These are phyloP conservation scores for Hoplias malabaricus DNA, from an alignment of 2,113 vertebrate genomes.

Conservation along the genomic window DNA sequence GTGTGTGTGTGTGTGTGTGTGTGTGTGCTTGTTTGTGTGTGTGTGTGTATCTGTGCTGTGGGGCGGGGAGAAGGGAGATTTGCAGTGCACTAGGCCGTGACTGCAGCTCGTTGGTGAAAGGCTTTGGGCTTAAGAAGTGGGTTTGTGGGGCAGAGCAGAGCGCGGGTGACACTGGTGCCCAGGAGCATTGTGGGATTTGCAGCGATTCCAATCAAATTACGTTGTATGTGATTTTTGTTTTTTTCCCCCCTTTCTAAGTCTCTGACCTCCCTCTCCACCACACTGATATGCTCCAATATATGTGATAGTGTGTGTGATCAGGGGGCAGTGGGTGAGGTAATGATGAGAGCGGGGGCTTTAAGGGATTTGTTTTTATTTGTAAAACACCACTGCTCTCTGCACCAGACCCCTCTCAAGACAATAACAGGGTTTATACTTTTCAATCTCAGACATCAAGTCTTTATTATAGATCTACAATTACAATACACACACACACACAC, in stretches of 20 bases:
- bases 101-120: conserved; percentile 57
- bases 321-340: not conserved
- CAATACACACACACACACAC: not conserved
- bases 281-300: not conserved
- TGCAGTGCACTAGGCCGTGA: conserved; percentile 43
- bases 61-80: conserved; percentile 49
- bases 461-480: not conserved
- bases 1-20: too few relatives aligned
- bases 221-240: not conserved
- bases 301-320: not conserved
- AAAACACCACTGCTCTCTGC: not conserved
- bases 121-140: conserved; percentile 76
- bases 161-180: conserved; percentile 61
- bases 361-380: not conserved
- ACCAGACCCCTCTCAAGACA: not conserved
- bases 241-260: conserved; percentile 26
- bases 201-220: conserved; percentile 68
- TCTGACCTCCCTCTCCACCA: not conserved
- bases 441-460: not conserved
- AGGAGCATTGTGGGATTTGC: conserved; percentile 67
- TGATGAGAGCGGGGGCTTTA: not conserved
- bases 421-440: not conserved
- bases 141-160: conserved; percentile 67
- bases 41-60: conserved; percentile 7
- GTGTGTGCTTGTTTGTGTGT: not conserved